Conservation (phyloP, 2,797 vertebrate genomes). For the Acanthornis magna region DNA sequence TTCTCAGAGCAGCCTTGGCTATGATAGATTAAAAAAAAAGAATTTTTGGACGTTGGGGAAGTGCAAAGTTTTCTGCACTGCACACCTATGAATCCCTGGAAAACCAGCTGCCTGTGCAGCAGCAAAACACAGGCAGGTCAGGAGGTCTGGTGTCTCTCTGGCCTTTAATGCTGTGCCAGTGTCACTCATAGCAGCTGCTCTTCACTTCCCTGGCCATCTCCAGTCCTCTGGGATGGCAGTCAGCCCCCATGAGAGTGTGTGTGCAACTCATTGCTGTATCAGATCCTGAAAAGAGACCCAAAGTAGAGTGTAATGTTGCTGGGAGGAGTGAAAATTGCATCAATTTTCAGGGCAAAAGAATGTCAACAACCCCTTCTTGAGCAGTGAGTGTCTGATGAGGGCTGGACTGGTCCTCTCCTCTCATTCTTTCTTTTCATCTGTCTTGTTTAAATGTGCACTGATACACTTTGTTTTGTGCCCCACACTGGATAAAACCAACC, state of each 20-base stretch:
- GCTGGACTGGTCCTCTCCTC: background rate
- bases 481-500: background rate
- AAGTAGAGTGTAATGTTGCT: too few species aligned
- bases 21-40: background rate
- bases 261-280: background rate
- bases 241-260: background rate
- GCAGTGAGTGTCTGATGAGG: background rate
- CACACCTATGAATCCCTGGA: background rate
- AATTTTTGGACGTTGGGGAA: background rate
- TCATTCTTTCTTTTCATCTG: background rate
- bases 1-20: background rate
- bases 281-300: background rate
- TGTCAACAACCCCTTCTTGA: background rate
- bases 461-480: background rate
- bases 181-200: background rate
- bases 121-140: background rate
- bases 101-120: background rate
- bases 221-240: background rate
- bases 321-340: background rate
- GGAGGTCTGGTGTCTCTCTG: background rate
- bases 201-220: background rate
- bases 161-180: background rate
- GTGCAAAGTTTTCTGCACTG: background rate
- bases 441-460: background rate
- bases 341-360: background rate